Evolutionary conservation across 2,113 vertebrate genomes (phyloP).

Genomic region (Electrona antarctica): DNA sequence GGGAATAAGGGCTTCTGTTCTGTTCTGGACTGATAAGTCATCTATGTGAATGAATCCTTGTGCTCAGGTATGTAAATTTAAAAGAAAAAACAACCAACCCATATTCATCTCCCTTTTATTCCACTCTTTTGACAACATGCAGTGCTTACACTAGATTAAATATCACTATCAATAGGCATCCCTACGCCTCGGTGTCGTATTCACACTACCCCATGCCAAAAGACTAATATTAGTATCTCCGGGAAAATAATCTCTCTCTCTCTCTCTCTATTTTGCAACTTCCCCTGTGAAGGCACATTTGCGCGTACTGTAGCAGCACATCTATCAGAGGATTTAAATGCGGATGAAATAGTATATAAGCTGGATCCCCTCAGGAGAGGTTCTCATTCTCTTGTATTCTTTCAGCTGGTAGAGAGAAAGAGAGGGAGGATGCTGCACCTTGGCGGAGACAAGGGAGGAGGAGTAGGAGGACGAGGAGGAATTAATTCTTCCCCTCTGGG

Average conservation of each 20-base stretch:
- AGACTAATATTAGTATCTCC: conserved; percentile 84
- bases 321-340: conserved; percentile 85
- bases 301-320: conserved; percentile 22
- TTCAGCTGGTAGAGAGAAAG: conserved; percentile 73
- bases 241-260: conserved; percentile 80
- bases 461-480: conserved; percentile 80
- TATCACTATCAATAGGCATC: conserved; percentile 73
- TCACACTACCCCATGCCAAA: conserved; percentile 73
- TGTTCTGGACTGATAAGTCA: conserved; percentile 77
- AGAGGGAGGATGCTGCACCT: conserved; percentile 75
- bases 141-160: conserved; percentile 76
- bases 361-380: conserved; percentile 82
- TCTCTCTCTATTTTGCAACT: conserved; percentile 74
- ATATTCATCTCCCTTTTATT: conserved; percentile 63
- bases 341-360: conserved; percentile 84
- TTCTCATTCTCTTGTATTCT: conserved; percentile 79
- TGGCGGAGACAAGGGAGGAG: conserved; percentile 76
- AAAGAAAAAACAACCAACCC: conserved; percentile 37
- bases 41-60: conserved; percentile 68
- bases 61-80: conserved; percentile 77
- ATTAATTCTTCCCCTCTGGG: conserved; percentile 85
- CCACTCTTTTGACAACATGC: conserved; percentile 64
- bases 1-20: conserved; percentile 71
- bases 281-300: conserved; percentile 74
- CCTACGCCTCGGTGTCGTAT: conserved; percentile 70